Conservation (phyloP, 2,797 vertebrate species). For the Xenops minutus region DNA sequence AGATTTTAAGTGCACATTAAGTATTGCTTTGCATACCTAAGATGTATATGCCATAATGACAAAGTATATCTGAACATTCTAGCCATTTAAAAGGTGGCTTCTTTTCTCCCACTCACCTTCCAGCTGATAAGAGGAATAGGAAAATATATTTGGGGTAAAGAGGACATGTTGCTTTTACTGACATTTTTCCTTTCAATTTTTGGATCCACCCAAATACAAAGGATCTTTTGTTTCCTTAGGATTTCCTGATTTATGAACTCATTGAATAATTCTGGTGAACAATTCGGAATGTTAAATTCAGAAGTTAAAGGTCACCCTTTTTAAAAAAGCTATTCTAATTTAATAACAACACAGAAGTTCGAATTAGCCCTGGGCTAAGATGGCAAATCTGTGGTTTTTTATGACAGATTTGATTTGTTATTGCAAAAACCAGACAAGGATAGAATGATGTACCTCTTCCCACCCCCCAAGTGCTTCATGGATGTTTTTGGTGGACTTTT, state of each 20-base stretch:
- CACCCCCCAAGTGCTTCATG: rapidly evolving
- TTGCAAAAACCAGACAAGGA: not conserved
- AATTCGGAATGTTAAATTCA: not conserved
- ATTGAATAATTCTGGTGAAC: not conserved
- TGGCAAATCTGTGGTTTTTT: not conserved
- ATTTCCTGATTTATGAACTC: not conserved
- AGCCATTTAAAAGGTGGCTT: not conserved
- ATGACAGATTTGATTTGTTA: not conserved
- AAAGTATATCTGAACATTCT: not conserved
- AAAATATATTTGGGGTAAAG: not conserved
- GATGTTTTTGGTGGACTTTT: not conserved
- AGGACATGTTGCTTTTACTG: not conserved
- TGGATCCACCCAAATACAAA: not conserved
- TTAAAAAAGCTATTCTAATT: not conserved
- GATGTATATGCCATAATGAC: not conserved
- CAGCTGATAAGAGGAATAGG: not conserved
- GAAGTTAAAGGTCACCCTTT: not conserved
- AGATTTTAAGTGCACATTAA: not conserved
- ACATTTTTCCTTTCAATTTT: not conserved
- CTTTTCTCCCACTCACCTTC: not conserved
- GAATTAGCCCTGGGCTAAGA: not conserved
- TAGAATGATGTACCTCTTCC: not conserved
- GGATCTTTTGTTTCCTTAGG: not conserved
- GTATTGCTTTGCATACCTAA: not conserved
- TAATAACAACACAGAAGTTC: not conserved